Conservation (phyloP, 2,113 vertebrate genomes). For the Eretmochelys imbricata region DNA sequence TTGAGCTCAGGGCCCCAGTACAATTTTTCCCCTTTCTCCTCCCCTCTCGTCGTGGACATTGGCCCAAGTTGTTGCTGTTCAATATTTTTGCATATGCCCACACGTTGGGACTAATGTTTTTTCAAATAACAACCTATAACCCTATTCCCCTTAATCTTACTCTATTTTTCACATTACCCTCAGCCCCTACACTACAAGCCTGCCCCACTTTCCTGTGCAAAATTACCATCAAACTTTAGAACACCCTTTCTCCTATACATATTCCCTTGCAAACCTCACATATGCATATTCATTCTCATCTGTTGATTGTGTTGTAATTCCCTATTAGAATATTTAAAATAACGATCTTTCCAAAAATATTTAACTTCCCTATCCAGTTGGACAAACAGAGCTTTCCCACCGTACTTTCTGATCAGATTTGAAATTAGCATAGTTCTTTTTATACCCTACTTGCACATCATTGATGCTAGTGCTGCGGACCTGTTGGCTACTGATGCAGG, state of each 20-base stretch:
- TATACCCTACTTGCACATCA: not conserved
- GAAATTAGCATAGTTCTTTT: not conserved
- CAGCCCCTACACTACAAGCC: no score
- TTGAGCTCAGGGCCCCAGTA: not conserved
- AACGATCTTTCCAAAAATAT: not conserved
- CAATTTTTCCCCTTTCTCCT: not conserved
- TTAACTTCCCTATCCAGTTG: not conserved
- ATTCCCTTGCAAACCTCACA: not conserved
- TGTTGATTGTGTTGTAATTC: not conserved
- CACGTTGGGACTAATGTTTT: not conserved
- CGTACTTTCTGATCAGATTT: not conserved
- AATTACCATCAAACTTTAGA: not conserved
- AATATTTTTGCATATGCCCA: not conserved
- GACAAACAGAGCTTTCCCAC: not conserved
- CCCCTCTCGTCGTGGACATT: not conserved
- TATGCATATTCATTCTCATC: not conserved
- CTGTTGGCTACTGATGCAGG: not conserved
- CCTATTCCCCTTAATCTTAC: not conserved
- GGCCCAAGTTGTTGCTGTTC: not conserved
- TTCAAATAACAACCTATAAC: not conserved
- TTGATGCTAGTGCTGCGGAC: accelerated
- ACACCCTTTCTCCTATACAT: not conserved
- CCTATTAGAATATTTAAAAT: not conserved
- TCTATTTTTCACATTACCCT: accelerated
- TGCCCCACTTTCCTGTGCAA: not conserved